Base-by-base conservation (phyloP, 2,113 vertebrate species). In the Plotosus lineatus region DNA sequence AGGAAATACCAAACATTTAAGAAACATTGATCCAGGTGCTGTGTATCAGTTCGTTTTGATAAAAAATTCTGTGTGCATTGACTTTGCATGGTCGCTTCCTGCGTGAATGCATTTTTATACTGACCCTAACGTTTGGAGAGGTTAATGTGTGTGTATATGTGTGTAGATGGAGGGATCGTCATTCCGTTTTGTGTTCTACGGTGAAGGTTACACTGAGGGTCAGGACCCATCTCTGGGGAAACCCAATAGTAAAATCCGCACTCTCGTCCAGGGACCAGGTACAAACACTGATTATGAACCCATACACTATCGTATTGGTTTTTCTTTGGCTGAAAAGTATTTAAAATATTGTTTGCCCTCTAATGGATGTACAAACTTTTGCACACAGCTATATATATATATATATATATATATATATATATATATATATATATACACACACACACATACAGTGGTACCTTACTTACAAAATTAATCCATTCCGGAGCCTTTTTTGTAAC, bases 191-290 rank as follows among this genome's bases (percentile, higher is more conserved):
- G 94, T 91, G 0, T 95, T 98, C 87, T 94, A 95, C 78, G 97
- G 97, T 5, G 94, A 97, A 85, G 98, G 98, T 72, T 99, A 98
- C 87, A 92, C 92, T 26, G 92, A 95, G 66, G 95, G 89, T 1
- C 83, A 92, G 73, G 90, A 95, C 88, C 87, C 92, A 0, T 89
- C 93, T 10, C 89, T 90, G 19, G 93, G 92, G 48, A 96, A 95
- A 90, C 96, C 97, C 55, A 92, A 95, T 48, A 82, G 91, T 56
- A 97, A 94, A 92, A 98, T 99, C 82, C 95, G 95, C 87, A 96
- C 96, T 0, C 89, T 95, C 85, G 94, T 99, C 86, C 96, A 95
- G 87, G 98, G 96, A 90, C 96, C 97, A 92, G 97, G 98, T 98
- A 91, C 21, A 2, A 0, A 1, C 6, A 4, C 6, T 31, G 6